Percentiles rank a stretch among this genome's conserved stretches.
phyloP scores from a whole-genome alignment of 2,113 vertebrate genomes.

The Phyllostomus hastatus region DNA sequence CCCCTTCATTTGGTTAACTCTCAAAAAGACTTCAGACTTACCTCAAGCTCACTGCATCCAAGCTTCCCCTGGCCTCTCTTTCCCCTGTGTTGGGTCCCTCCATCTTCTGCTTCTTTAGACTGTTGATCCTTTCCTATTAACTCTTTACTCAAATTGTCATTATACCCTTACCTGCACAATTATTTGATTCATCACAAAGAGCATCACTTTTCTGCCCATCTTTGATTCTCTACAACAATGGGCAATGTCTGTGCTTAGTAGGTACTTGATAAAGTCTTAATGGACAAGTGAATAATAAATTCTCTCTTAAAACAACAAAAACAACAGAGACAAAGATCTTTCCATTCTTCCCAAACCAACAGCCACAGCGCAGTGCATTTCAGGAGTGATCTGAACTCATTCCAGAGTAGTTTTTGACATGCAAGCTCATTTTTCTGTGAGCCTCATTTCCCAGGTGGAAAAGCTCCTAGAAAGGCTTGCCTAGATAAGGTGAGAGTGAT shows the following conservation, averaged over 20 bases:
- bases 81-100: neutral
- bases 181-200: neutral
- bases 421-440: neutral
- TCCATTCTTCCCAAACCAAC: neutral
- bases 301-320: neutral
- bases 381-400: neutral
- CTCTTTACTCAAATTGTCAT: neutral
- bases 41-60: neutral
- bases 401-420: neutral
- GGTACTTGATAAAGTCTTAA: neutral
- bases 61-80: neutral
- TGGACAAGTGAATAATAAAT: neutral
- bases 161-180: neutral
- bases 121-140: neutral
- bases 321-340: neutral
- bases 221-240: neutral
- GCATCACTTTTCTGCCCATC: neutral
- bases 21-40: neutral
- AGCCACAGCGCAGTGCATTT: neutral
- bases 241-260: neutral
- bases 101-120: neutral
- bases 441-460: neutral
- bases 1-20: neutral
- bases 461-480: conserved; percentile 16
- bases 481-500: conserved; percentile 51